Conservation (phyloP, 2,113 vertebrate genomes). For the Ammodytes marinus region DNA sequence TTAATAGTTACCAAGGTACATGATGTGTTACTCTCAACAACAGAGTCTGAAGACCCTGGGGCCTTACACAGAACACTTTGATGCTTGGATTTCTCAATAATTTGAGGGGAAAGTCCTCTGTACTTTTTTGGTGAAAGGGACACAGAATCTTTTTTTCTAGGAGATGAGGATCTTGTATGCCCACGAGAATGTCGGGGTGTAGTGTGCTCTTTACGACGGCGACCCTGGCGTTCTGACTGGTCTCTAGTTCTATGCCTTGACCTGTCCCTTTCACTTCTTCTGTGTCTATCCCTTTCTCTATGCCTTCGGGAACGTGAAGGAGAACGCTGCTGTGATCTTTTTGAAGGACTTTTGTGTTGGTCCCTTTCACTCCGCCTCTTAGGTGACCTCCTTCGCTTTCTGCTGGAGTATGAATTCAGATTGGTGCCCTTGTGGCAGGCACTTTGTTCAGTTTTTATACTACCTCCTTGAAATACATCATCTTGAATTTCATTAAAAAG, state of each 20-base stretch:
- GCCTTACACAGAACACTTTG: conserved; percentile 37
- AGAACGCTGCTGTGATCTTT: conserved; percentile 66
- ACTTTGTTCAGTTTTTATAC: conserved; percentile 39
- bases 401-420: conserved; percentile 58
- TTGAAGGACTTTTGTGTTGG: conserved; percentile 71
- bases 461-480: conserved; percentile 85
- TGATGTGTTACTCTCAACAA: conserved; percentile 28
- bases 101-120: conserved; percentile 42
- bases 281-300: conserved; percentile 73
- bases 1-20: conserved; percentile 25
- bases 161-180: conserved; percentile 69
- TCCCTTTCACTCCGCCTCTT: conserved; percentile 74
- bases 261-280: conserved; percentile 74
- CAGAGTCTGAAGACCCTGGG: conserved; percentile 20
- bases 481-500: conserved; percentile 93
- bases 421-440: conserved; percentile 29
- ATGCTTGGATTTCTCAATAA: conserved; percentile 73
- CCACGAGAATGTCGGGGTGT: conserved; percentile 63
- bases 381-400: conserved; percentile 73
- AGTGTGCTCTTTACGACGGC: conserved; percentile 62
- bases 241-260: conserved; percentile 74
- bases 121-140: conserved; percentile 55
- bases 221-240: conserved; percentile 68
- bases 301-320: conserved; percentile 71
- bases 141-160: conserved; percentile 68